Conservation (phyloP, 2,797 vertebrate genomes). For the Acrossocheilus fasciatus region DNA sequence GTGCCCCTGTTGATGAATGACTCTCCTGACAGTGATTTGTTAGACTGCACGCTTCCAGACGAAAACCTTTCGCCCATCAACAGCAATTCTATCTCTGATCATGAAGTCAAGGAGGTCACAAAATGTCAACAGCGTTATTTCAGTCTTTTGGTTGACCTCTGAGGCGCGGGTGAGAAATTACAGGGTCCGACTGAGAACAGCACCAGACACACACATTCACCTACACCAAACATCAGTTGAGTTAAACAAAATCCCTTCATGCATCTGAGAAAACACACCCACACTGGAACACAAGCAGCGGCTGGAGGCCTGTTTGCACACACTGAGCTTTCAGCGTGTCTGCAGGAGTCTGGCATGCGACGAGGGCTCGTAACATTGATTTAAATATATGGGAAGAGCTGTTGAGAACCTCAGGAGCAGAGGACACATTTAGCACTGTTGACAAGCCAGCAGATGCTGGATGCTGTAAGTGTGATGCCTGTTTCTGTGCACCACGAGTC, state of each 20-base stretch:
- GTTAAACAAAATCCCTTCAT: not conserved
- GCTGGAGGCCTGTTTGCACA: not conserved
- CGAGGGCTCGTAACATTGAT: not conserved
- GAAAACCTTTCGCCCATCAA: conserved; percentile 10
- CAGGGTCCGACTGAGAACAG: conserved; percentile 53
- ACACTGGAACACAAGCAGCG: not conserved
- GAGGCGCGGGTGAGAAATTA: conserved; percentile 68
- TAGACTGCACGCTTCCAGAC: not conserved
- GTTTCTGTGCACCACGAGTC: not conserved
- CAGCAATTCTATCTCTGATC: conserved; percentile 10
- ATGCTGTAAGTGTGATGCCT: not conserved
- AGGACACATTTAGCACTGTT: conserved; percentile 55
- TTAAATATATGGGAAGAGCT: not conserved
- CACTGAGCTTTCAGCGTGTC: not conserved
- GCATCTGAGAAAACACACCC: not conserved
- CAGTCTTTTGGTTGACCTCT: conserved; percentile 69
- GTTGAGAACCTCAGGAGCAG: not conserved
- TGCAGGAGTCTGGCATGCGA: no score
- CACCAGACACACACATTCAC: conserved; percentile 6
- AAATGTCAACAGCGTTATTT: conserved; percentile 75
- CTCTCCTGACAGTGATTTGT: conserved; percentile 4
- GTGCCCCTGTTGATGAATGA: conserved; percentile 2
- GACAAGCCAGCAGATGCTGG: conserved; percentile 61
- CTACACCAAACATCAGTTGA: not conserved
- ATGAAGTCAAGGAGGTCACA: conserved; percentile 68